Base-by-base conservation (phyloP, 2,888 invertebrate genomes). In the Meiosimyza decipiens region DNA sequence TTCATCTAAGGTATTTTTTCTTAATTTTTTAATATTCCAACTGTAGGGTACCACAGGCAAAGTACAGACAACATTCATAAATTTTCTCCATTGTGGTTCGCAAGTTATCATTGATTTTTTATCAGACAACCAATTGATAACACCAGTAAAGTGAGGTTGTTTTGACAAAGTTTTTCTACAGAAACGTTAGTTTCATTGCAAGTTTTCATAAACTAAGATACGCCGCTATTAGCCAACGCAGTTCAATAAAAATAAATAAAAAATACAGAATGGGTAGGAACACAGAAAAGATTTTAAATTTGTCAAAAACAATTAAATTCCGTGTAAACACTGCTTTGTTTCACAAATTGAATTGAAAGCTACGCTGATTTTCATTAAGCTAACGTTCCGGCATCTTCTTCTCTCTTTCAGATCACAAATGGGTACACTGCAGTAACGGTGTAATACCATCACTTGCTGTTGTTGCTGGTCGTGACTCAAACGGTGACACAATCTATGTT, bases 401-500 rank as follows among this genome's bases (percentile, higher is more conserved):
- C 1, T 28, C 40, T 6, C 18, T 55, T n/a, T 75, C 80, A 71
- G 84, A 87, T 47, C 88, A 87, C 74, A 88, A 88, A 55, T 84
- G 87, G 76, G 79, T 91, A 47, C 90, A 91, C 55, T 81, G 84
- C 7, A 88, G 88, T 0, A 70, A 77, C 66, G 85, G 84, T 49
- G 67, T 73, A 12, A 50, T 83, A 18, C 79, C 85, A 2, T 74
- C 79, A 16, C 72, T 77, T 18, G 91, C 91, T 2, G 89, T 92
- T 0, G 79, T 80, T 7, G 92, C 90, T 59, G 95, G 95, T 28
- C 89, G 89, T 2, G 95, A 95, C 81, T 86, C 85, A 15, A 94
- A 94, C 79, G 94, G 94, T 0, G 89, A 89, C 1, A 88, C 90
- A 67, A 93, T 95, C 80, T 95, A 90, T 83, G 92, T 94, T 0